Percentiles rank a stretch among this genome's conserved stretches.
Evolutionary conservation across 53 echinoderm and acorn worm species (phyloP).

Genomic region (Actinopyga echinites): DNA sequence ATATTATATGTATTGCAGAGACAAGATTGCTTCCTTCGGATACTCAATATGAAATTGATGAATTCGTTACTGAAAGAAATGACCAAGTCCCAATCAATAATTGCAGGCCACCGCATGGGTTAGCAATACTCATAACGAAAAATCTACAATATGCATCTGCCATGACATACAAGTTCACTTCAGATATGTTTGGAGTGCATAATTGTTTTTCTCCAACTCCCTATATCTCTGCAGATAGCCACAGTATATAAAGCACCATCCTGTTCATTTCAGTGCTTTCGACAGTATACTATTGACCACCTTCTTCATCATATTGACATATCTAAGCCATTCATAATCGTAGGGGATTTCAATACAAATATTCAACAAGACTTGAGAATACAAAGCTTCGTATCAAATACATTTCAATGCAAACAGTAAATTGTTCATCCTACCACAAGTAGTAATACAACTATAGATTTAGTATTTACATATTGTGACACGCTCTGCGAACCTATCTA

Average conservation of each 20-base stretch:
- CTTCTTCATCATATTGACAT: slow-evolving; percentile 5
- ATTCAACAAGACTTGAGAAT: background rate
- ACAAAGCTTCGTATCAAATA: background rate
- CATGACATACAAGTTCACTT: background rate
- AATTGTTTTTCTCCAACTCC: background rate
- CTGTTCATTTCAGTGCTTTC: background rate
- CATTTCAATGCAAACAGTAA: background rate
- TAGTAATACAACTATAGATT: background rate
- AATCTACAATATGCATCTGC: background rate
- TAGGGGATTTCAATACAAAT: slow-evolving; percentile 49
- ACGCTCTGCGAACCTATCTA: background rate
- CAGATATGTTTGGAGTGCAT: background rate
- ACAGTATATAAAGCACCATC: slow-evolving; percentile 28
- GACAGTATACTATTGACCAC: background rate
- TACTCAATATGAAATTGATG: slow-evolving; percentile 5
- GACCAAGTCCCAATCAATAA: slow-evolving; percentile 4
- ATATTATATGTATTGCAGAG: slow-evolving; percentile 35
- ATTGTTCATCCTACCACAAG: background rate
- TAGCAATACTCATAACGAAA: slow-evolving; percentile 23
- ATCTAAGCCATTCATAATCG: slow-evolving; percentile 23
- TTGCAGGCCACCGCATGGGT: slow-evolving; percentile 47
- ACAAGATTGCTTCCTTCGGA: slow-evolving; percentile 30
- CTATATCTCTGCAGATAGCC: background rate
- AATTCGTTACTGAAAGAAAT: slow-evolving; percentile 11
- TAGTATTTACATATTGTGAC: background rate